Conservation (phyloP, 2,797 vertebrate species). For the Sebastes matsubarae region DNA sequence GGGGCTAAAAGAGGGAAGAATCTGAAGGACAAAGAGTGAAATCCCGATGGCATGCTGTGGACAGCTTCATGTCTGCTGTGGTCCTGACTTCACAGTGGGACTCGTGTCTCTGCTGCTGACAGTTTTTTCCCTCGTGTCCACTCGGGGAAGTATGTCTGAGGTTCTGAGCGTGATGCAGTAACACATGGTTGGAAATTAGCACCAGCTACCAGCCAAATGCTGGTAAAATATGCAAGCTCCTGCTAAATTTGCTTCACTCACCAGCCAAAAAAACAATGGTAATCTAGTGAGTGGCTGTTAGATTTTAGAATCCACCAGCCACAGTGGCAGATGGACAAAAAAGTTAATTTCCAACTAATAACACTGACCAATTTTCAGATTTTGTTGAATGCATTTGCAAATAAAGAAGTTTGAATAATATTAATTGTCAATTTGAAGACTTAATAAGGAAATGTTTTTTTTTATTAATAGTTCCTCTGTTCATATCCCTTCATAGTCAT, state of each 20-base stretch:
- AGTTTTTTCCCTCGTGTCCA: slow-evolving; percentile 55
- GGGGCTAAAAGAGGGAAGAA: slow-evolving; percentile 37
- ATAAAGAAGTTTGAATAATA: neutral
- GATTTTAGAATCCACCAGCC: too few species aligned
- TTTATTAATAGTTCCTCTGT: neutral
- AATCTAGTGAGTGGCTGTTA: too few species aligned
- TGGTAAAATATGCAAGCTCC: too few species aligned
- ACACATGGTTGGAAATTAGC: too few species aligned
- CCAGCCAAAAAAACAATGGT: too few species aligned
- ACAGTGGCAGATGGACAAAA: too few species aligned
- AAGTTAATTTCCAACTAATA: neutral
- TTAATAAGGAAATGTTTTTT: neutral
- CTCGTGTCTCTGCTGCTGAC: slow-evolving; percentile 64
- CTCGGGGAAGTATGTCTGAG: slow-evolving; percentile 43
- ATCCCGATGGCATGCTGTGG: slow-evolving; percentile 70
- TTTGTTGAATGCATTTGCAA: neutral
- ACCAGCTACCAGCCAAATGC: fast-evolving
- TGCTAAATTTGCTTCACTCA: too few species aligned
- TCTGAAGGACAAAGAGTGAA: slow-evolving; percentile 72
- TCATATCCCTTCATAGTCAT: neutral
- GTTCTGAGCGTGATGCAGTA: slow-evolving; percentile 1
- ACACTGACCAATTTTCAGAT: neutral
- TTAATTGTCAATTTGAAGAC: neutral
- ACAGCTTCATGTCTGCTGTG: slow-evolving; percentile 77
- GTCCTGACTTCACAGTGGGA: slow-evolving; percentile 77